These are phyloP conservation scores for Syngnathus scovelli DNA, from an alignment of 2,113 vertebrate species.

Conservation along the genomic window DNA sequence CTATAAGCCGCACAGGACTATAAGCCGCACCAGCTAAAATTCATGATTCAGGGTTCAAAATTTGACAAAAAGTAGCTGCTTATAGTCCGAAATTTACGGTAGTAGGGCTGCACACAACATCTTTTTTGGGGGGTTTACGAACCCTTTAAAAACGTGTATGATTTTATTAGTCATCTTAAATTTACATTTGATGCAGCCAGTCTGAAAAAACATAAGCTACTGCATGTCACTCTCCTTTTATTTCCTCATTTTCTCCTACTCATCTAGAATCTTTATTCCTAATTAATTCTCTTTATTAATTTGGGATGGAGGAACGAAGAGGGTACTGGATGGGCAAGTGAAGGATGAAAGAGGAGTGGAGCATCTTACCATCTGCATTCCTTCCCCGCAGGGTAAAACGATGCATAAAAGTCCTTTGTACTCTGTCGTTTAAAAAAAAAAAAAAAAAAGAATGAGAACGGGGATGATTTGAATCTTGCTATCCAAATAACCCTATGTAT, in stretches of 20 bases:
- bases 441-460: conserved; percentile 18
- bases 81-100: no score
- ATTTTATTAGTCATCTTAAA: no score
- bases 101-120: no score
- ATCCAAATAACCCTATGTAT: conserved; percentile 32
- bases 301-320: conserved; percentile 29
- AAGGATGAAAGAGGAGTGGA: conserved; percentile 46
- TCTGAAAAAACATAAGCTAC: conserved; percentile 1
- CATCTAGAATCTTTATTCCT: conserved; percentile 40
- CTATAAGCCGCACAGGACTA: no score
- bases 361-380: conserved; percentile 62
- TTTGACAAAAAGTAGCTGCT: no score
- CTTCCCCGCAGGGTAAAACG: conserved; percentile 48
- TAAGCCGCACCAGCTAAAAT: no score
- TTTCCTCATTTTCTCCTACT: conserved; percentile 7
- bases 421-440: conserved; percentile 29
- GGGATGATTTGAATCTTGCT: not conserved
- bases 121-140: no score
- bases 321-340: conserved; percentile 28
- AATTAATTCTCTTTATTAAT: conserved; percentile 58
- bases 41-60: no score
- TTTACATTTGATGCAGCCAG: not conserved
- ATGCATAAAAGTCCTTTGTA: conserved; percentile 29
- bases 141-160: no score
- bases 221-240: not conserved